Evolutionary conservation across 2,797 vertebrate genomes (phyloP), one percentile per base, ranked within the genome.

Genomic region (Crax fasciolata): DNA sequence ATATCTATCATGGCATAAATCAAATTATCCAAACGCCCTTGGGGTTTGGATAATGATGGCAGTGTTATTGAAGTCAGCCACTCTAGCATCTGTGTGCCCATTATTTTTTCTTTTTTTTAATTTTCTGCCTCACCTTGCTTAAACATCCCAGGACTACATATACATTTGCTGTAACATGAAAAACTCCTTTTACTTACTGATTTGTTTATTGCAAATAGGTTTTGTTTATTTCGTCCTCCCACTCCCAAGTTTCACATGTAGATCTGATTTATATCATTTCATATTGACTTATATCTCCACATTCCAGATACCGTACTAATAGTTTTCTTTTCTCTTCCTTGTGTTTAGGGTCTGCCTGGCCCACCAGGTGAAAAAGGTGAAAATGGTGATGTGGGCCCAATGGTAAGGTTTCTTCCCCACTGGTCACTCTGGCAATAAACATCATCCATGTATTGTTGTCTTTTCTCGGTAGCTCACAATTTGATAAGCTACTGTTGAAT

Each of bases 341-440:
- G 5, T 94, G 91, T 77, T 68, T 94, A 99, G 99, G 99, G 99
- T 87, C 98, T 99, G 67, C 99, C 99, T 54, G 99, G 99, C 88
- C 99, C 99, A 70, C 99, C 99, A 57, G 99, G 99, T 88, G 99
- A 99, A 98, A 99, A 99, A 92, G 99, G 99, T 94, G 99, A 99
- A 98, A 99, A 99, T n/a, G 99, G 99, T 23, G 99, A 99, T 46
- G 99, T 99, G 44, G 99, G 99, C 52, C 98, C 99, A 55, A 99
- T 99, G 99, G 99, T 99, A 97, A 98, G 98, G 16, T 55, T 76
- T 76, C 28, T 41, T 89, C 39, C 48, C 17, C 6, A 3, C 2
- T 23, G 8, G 41, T 39, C 19, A 44, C 67, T 65, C 32, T 61
- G 27, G 21, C 24, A 13, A 44, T 18, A 62, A 59, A n/a, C 63